These are phyloP conservation scores for Cliona cf. orientalis DNA, from an alignment of 37 sponge, comb jelly and placozoan genomes.

Conservation along the genomic window DNA sequence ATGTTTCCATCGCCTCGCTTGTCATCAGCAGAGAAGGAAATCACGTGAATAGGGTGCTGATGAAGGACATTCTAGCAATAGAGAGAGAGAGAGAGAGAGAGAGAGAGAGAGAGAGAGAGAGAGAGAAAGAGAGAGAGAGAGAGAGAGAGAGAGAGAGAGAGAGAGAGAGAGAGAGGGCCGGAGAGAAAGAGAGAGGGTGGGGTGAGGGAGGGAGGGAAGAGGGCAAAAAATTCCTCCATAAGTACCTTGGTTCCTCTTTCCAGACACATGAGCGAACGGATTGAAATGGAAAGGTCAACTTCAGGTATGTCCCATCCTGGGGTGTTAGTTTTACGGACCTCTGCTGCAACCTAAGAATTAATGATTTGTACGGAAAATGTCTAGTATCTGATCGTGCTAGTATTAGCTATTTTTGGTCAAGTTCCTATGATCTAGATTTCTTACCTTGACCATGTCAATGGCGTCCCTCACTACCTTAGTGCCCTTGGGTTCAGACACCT, in stretches of 20 bases:
- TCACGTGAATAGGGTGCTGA: conserved; percentile 36
- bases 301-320: no score
- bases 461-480: not conserved
- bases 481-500: conserved; percentile 19
- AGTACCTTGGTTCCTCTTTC: not conserved
- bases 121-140: conserved; percentile 7
- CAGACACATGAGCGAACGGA: not conserved
- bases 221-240: not conserved
- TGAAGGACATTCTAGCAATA: not conserved
- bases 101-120: not conserved
- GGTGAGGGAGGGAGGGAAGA: not conserved
- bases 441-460: conserved; percentile 34
- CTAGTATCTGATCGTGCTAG: no score
- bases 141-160: conserved; percentile 11
- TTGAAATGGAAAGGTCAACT: not conserved
- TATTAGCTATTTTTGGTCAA: no score
- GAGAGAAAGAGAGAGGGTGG: not conserved
- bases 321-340: no score
- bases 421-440: no score
- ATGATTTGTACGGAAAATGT: no score
- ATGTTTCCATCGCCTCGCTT: conserved; percentile 25
- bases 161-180: not conserved
- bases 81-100: conserved; percentile 10
- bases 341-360: no score
- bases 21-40: conserved; percentile 61